Percentiles rank a stretch among this genome's conserved stretches.
These are phyloP conservation scores for Falcaria lacertinaria DNA, from an alignment of 2,888 invertebrate species.

Conservation along the genomic window DNA sequence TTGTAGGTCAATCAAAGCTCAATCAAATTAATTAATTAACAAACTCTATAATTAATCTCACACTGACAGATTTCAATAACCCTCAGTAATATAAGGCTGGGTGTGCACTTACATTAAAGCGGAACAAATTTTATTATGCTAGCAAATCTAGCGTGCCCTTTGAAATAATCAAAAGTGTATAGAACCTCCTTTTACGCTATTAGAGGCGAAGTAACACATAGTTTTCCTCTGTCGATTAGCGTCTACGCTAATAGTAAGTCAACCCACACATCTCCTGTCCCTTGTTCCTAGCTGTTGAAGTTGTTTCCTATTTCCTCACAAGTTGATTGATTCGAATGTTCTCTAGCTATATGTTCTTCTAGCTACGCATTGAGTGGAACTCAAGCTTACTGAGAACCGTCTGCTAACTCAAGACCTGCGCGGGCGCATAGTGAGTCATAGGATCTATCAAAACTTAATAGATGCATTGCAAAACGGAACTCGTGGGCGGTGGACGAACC, in stretches of 20 bases:
- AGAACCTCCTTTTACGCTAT: no score
- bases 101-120: not conserved
- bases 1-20: not conserved
- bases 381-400: conserved; percentile 28
- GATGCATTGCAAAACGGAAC: conserved; percentile 53
- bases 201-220: no score
- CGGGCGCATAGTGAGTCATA: conserved; percentile 23
- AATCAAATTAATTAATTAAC: not conserved
- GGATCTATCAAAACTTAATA: conserved; percentile 59
- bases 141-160: no score
- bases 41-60: not conserved
- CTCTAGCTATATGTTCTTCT: no score
- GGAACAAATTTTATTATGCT: conserved; percentile 1
- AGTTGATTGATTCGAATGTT: no score
- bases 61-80: not conserved
- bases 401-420: conserved; percentile 15
- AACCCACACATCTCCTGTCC: no score
- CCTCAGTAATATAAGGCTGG: not conserved
- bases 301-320: conserved; percentile 21
- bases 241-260: no score
- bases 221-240: no score
- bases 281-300: conserved; percentile 5
- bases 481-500: conserved; percentile 47
- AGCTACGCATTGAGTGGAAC: conserved; percentile 25
- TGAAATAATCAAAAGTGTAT: no score